Percentiles rank a stretch among this genome's conserved stretches.
phyloP scores from a whole-genome alignment of 2,888 invertebrate species.

The Meganola albula region DNA sequence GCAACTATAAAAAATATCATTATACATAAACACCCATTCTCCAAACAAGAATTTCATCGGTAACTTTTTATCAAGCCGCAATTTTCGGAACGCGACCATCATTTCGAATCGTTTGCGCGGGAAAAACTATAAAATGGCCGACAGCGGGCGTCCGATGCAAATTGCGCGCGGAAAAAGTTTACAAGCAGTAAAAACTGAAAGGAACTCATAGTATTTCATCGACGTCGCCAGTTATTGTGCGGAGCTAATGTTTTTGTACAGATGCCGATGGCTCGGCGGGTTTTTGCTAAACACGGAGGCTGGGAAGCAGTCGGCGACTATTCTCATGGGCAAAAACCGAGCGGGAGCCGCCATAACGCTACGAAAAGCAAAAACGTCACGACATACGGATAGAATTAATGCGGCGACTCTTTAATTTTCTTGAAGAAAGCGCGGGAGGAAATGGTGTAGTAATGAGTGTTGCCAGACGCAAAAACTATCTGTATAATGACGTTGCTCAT shows the following conservation, averaged over 20 bases:
- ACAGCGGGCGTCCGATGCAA: constrained; percentile 59
- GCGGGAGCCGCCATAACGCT: constrained; percentile 59
- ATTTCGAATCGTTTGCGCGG: constrained; percentile 48
- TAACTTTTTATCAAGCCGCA: constrained; percentile 48
- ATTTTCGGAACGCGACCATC: constrained; percentile 60
- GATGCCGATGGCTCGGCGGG: constrained; percentile 47
- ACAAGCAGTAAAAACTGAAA: constrained; percentile 56
- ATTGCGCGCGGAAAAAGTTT: constrained; percentile 61
- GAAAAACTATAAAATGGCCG: constrained; percentile 65
- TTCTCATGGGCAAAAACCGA: constrained; percentile 51
- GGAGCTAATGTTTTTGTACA: constrained; percentile 61
- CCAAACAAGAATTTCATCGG: constrained; percentile 62
- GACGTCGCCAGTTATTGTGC: constrained; percentile 70
- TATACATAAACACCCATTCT: constrained; percentile 58
- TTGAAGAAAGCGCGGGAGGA: constrained; percentile 75
- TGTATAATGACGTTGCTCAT: constrained; percentile 64
- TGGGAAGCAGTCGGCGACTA: constrained; percentile 60
- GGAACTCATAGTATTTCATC: constrained; percentile 76
- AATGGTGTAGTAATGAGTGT: constrained; percentile 71
- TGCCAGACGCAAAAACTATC: constrained; percentile 64
- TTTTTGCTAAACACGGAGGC: constrained; percentile 52
- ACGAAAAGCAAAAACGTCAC: constrained; percentile 59
- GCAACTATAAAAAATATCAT: constrained; percentile 40
- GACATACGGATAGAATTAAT: constrained; percentile 73
- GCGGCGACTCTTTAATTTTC: constrained; percentile 74